Evolutionary conservation across 2,797 vertebrate genomes (phyloP), one percentile per base, ranked within the genome.

Genomic region (Chiloscyllium punctatum): DNA sequence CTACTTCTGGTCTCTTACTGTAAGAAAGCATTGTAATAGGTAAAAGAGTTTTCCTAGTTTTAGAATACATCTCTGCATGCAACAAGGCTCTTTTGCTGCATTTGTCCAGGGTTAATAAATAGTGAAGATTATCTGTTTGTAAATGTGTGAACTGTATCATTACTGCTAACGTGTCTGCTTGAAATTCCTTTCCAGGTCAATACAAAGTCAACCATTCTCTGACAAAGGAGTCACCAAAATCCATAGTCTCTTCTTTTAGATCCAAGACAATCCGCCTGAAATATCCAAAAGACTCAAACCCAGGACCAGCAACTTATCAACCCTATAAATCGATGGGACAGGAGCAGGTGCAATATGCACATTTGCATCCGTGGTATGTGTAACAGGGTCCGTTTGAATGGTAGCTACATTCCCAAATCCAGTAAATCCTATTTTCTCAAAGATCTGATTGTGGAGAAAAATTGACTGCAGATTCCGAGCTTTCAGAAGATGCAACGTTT

Each of bases 241-340:
- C 96, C 0, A 62, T 97, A 8, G 95, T 97, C 94, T 98, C 98
- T 96, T 97, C 97, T 96, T 98, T 98, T 97, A 97, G 96, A 95
- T 98, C 98, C 37, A 98, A 96, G 96, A 97, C 97, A 0, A 95
- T 95, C 91, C 96, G 96, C 37, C 96, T 97, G 84, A 97, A 96
- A 90, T 72, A 96, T 23, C 96, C 96, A 4, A 30, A 94, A 5
- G 96, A 92, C 0, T 74, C 77, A 48, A 97, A 96, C 69, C 97
- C 98, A 0, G 98, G 98, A 0, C 97, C 98, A 0, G 98, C 97
- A 30, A 96, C 97, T 94, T 98, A 98, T 96, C 97, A 97, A 96
- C 98, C 97, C 11, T 96, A 97, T 30, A 96, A 96, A 95, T 21
- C 96, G 30, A 96, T 74, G 71, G 27, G 48, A 16, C 69, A 72